Evolutionary conservation across 2,888 invertebrate genomes (phyloP), one percentile per base, ranked within the genome.

Genomic region (Dynastes hyllus): DNA sequence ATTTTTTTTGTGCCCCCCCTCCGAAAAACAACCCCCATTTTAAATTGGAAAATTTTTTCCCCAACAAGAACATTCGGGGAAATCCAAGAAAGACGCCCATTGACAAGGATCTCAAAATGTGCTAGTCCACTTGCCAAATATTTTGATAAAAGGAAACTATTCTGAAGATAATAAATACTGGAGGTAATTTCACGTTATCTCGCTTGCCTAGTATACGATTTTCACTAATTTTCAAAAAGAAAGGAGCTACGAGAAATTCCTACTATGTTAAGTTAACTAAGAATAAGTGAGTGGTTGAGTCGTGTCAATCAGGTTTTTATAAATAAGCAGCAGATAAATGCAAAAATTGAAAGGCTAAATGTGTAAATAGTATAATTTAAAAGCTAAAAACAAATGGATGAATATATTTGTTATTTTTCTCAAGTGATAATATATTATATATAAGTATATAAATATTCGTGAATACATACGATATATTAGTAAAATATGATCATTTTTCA

Each of bases 61-160:
- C 45, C 2, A 8, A 8, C 45, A 45, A 45, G 45, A 11, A 45
- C 45, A 45, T 45, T 11, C 45, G 8, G 2, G 45, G 11, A 27
- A 58, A 3, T 22, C 22, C n/a, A n/a, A n/a, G 8, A 58, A 58
- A 45, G 45, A 61, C 63, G 45, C 61, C 61, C 61, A 73, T 58
- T 27, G 50, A 69, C 78, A 80, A 81, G 81, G 82, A 83, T 84
- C 83, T 82, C 84, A 82, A 66, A 83, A 80, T 80, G 83, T 83
- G 82, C 84, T 84, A 84, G 84, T 84, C 84, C 81, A 81, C 81
- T 84, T 84, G 82, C 84, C 84, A 84, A 84, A 84, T 83, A 73
- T 73, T 70, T 45, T 11, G 9, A 45, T 78, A 53, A 70, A 73
- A 81, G 11, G 61, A 76, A 69, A 69, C 63, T 55, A 40, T 58